These are phyloP conservation scores for Sycophila sp. DNA, from an alignment of 1,140 invertebrate species.

Conservation along the genomic window DNA sequence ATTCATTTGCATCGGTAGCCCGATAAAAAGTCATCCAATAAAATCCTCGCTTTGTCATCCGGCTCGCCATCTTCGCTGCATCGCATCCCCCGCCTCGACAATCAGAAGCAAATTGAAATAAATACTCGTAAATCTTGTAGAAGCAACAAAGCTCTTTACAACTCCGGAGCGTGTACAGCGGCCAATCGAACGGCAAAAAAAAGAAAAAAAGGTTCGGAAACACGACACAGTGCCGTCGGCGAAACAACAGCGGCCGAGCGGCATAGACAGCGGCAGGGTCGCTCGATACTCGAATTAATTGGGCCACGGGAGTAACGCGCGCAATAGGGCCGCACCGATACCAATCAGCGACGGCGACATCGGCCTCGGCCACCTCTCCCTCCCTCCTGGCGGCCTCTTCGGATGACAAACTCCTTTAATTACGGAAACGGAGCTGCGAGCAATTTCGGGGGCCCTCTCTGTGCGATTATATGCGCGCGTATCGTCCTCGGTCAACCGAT, in stretches of 20 bases:
- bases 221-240: background rate
- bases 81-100: too few species aligned
- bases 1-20: too few species aligned
- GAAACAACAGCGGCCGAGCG: background rate
- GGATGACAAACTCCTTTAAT: constrained; percentile 41
- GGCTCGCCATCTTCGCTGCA: too few species aligned
- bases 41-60: too few species aligned
- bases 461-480: background rate
- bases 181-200: background rate
- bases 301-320: constrained; percentile 24
- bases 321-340: constrained; percentile 15
- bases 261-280: background rate
- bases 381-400: background rate
- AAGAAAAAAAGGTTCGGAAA: constrained; percentile 1
- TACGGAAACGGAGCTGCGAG: constrained; percentile 32
- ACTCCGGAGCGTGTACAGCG: background rate
- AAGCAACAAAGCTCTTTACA: too few species aligned
- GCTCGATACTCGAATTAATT: constrained; percentile 34
- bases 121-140: too few species aligned
- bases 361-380: background rate
- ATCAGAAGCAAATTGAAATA: too few species aligned
- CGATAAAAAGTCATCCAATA: too few species aligned
- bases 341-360: constrained; percentile 13
- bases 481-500: background rate
- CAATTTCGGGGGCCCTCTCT: constrained; percentile 20